Evolutionary conservation across 2,113 vertebrate species (phyloP).

Genomic region (Upupa epops): DNA sequence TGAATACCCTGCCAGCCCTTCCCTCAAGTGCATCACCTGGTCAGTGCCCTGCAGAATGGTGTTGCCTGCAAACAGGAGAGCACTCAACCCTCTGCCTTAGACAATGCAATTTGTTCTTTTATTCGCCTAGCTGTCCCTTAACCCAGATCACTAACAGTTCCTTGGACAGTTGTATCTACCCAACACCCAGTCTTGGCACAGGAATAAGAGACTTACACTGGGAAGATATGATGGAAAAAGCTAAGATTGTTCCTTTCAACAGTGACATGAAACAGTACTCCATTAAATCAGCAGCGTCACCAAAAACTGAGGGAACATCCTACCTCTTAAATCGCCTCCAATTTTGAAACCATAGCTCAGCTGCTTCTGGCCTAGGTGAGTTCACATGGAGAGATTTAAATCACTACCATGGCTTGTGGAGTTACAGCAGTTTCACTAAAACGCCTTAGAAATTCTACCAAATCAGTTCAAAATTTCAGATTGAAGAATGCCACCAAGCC

Average conservation of each 20-base stretch:
- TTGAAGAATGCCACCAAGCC: neutral
- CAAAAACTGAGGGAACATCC: neutral
- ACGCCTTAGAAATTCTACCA: neutral
- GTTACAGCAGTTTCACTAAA: neutral
- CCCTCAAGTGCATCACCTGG: neutral
- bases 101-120: neutral
- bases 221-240: neutral
- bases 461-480: neutral
- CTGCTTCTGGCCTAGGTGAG: neutral
- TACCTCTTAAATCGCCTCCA: neutral
- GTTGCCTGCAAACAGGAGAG: neutral
- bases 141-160: neutral
- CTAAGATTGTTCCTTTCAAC: neutral
- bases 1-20: neutral
- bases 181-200: neutral
- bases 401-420: neutral
- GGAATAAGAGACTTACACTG: neutral
- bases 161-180: neutral
- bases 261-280: rapidly evolving
- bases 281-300: neutral
- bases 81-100: neutral
- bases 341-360: neutral
- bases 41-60: neutral
- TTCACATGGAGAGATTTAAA: neutral
- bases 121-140: neutral